Base-by-base conservation (phyloP, 2,797 vertebrate species). In the Astyanax mexicanus region DNA sequence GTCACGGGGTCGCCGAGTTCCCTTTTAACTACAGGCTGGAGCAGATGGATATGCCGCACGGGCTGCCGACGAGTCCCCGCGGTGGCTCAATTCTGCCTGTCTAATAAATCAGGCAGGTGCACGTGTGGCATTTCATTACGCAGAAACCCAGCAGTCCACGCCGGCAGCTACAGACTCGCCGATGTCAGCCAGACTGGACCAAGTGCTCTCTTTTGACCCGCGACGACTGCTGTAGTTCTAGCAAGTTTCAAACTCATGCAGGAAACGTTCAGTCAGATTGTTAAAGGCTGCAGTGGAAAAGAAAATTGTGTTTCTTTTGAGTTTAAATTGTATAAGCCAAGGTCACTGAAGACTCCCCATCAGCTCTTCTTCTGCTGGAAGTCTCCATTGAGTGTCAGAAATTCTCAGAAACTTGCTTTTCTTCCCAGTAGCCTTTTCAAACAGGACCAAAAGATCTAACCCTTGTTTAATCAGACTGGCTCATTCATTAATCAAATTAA, bases 101-200 rank as follows among this genome's bases (percentile, higher is more conserved):
- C 76, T 75, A 60, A 84, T 82, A 77, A 79, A 84, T 83, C 78
- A 79, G 60, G 74, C 77, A 75, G 61, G 27, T 65, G 69, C 68
- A 66, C 67, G 49, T 51, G 58, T 66, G 58, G 51, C 76, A 74
- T 75, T 78, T 72, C 60, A 79, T 75, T 73, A 70, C 27, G 13
- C 13, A 44, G 68, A 29, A 70, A 58, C 68, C 51, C 17, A 29
- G 51, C 58, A 62, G 72, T 69, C 4, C 49, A 45, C 25, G 54
- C 49, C 17, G 15, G 23, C 21, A 21, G 49, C 52, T 35, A 52
- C 7, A 32, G 47, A 25, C 25, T 3, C 37, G 51, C 35, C 23
- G 64, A 17, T 58, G 49, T 42, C 42, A 49, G 62, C 23, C 35
- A 21, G 11, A 29, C 52, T 40, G 45, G 67, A 44, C 29, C 19